A percentile compares a stretch with the other conserved stretches of the same genome.
phyloP scores from a whole-genome alignment of 2,797 vertebrate species.

The Phrynocephalus vlangalii region DNA sequence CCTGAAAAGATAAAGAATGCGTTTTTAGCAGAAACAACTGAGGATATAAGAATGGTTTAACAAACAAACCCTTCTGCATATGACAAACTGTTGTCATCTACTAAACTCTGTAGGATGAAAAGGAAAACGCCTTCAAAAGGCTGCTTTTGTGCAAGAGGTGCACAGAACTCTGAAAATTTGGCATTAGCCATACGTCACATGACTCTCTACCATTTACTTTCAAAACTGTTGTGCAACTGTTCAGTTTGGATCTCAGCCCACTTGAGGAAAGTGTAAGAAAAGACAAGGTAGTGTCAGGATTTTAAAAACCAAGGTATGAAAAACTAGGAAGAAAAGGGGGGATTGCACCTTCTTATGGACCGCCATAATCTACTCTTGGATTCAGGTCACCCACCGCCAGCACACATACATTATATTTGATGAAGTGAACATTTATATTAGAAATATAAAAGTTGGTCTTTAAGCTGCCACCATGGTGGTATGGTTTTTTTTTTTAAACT shows the following conservation, averaged over 20 bases:
- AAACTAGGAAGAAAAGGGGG: background rate
- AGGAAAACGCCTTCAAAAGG: background rate
- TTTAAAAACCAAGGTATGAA: background rate
- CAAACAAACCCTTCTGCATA: conserved; percentile 1
- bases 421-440: no score
- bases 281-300: background rate
- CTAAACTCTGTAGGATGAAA: background rate
- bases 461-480: no score
- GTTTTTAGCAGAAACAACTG: background rate
- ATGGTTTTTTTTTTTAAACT: no score
- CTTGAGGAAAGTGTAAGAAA: background rate
- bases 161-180: background rate
- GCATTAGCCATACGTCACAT: background rate
- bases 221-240: background rate
- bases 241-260: background rate
- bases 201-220: background rate
- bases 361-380: no score
- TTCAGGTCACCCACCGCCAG: no score
- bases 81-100: background rate
- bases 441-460: no score
- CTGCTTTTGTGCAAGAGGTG: background rate
- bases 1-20: conserved; percentile 77
- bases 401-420: no score
- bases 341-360: background rate
- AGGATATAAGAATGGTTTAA: conserved; percentile 10